Conservation (phyloP, 2,113 vertebrate species). For the Mugil cephalus region DNA sequence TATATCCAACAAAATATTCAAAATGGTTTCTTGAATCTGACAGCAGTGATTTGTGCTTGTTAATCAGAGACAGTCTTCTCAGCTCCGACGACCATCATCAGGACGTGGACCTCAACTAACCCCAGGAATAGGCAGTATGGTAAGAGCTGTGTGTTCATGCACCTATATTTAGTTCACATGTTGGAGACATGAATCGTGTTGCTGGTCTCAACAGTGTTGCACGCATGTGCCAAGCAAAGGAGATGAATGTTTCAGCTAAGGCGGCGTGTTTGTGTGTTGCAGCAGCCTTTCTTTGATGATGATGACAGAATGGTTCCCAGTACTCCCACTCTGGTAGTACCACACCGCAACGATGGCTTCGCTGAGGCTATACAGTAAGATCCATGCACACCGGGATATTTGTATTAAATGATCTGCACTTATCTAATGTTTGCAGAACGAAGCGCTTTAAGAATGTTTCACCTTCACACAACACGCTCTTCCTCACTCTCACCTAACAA, state of each 20-base stretch:
- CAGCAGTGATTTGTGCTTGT: not conserved
- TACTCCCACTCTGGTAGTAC: slow-evolving; percentile 96
- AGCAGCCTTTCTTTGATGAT: slow-evolving; percentile 98
- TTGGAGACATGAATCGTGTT: no score
- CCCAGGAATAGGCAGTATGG: slow-evolving; percentile 94
- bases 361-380: slow-evolving; percentile 98
- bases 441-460: no score
- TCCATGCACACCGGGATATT: not conserved
- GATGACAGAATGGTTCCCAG: slow-evolving; percentile 98
- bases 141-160: slow-evolving; percentile 68
- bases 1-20: no score
- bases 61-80: slow-evolving; percentile 80
- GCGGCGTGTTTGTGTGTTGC: slow-evolving; percentile 50
- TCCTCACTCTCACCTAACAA: no score
- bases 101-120: slow-evolving; percentile 96
- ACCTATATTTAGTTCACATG: no score
- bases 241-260: no score
- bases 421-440: no score
- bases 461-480: no score
- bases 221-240: not conserved
- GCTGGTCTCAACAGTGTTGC: not conserved
- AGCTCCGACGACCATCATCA: slow-evolving; percentile 89
- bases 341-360: slow-evolving; percentile 97
- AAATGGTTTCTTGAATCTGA: not conserved
- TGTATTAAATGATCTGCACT: not conserved